Evolutionary conservation across 2,888 invertebrate species (phyloP).

Genomic region (Campoletis raptor): DNA sequence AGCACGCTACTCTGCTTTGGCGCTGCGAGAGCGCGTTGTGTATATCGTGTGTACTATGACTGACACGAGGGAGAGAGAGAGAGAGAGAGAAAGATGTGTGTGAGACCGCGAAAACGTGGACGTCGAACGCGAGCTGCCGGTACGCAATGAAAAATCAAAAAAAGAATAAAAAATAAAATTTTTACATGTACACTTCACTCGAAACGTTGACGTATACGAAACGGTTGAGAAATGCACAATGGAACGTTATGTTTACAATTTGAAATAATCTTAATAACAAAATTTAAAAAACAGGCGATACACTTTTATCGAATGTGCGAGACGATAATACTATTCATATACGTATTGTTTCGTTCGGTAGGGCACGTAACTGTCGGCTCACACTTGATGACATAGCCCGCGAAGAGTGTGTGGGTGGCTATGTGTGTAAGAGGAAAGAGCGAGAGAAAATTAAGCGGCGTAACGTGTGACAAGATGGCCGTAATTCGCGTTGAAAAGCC

Average conservation of each 20-base stretch:
- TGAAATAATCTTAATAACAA: not conserved
- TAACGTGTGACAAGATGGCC: constrained; percentile 77
- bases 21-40: constrained; percentile 43
- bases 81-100: constrained; percentile 25
- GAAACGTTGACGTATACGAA: not conserved
- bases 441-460: constrained; percentile 31
- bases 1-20: constrained; percentile 43
- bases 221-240: not conserved
- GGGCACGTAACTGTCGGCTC: constrained; percentile 2
- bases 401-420: not conserved
- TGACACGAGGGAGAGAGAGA: constrained; percentile 31
- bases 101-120: constrained; percentile 60
- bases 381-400: constrained; percentile 18
- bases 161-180: not conserved
- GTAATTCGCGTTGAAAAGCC: constrained; percentile 72
- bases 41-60: constrained; percentile 45
- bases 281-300: not conserved
- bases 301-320: not conserved
- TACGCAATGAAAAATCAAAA: not conserved
- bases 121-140: constrained; percentile 58
- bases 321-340: not conserved
- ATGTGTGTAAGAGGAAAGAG: not conserved
- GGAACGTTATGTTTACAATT: not conserved
- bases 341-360: constrained; percentile 12
- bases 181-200: constrained; percentile 17